Evolutionary conservation across 2,797 vertebrate species (phyloP).

Genomic region (Potorous gilbertii): DNA sequence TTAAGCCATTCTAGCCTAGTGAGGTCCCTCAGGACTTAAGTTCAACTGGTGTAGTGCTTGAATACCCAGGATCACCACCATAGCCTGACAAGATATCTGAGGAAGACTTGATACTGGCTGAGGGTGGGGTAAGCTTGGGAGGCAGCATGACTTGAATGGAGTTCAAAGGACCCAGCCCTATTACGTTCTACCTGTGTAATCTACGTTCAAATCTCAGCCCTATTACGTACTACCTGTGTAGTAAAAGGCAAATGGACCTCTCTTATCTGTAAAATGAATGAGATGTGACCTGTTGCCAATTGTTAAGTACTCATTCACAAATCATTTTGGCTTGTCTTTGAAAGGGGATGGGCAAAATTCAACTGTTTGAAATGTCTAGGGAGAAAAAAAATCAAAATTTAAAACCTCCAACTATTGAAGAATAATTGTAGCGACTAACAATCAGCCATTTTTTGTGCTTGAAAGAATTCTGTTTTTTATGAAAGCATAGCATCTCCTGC

Average conservation of each 20-base stretch:
- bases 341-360: conserved; percentile 77
- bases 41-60: not conserved
- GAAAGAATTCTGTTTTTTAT: conserved; percentile 73
- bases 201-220: not conserved
- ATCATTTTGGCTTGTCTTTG: conserved; percentile 72
- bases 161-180: not conserved
- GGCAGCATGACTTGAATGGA: not conserved
- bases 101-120: not conserved
- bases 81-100: not conserved
- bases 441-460: conserved; percentile 68
- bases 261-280: not conserved
- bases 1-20: not conserved
- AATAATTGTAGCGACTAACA: conserved; percentile 77
- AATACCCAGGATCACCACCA: not conserved
- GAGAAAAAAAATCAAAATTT: conserved; percentile 73
- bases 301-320: conserved; percentile 74
- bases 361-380: conserved; percentile 77
- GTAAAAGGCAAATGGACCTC: not conserved
- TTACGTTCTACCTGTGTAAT: not conserved
- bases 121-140: not conserved
- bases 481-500: conserved; percentile 61
- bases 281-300: conserved; percentile 71
- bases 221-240: not conserved
- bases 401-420: conserved; percentile 75
- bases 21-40: not conserved